Percentiles rank a stretch among this genome's conserved stretches.
These are phyloP conservation scores for Dolichoris vasculosae DNA, from an alignment of 1,140 invertebrate genomes.

Conservation along the genomic window DNA sequence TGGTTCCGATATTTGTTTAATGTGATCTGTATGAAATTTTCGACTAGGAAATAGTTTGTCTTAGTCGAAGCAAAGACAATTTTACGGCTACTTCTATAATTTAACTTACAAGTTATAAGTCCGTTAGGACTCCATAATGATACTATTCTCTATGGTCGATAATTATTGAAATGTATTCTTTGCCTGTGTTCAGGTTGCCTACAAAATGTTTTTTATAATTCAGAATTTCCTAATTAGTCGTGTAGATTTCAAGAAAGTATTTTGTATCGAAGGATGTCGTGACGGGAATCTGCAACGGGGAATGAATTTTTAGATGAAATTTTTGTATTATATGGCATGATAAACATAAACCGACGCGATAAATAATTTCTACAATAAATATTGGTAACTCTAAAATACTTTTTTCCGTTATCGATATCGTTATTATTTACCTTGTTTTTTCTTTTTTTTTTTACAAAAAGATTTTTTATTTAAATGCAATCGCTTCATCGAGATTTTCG, in stretches of 20 bases:
- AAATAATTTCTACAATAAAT: not conserved
- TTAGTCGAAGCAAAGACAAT: constrained; percentile 3
- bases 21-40: not conserved
- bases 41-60: constrained; percentile 3
- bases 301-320: not conserved
- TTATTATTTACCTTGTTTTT: not conserved
- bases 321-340: not conserved
- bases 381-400: not conserved
- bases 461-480: not conserved
- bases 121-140: not conserved
- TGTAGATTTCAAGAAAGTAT: constrained; percentile 1
- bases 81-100: not conserved
- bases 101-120: not conserved
- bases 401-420: constrained; percentile 1
- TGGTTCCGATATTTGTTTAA: constrained; percentile 18
- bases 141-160: not conserved
- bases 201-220: constrained; percentile 25
- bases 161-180: constrained; percentile 25
- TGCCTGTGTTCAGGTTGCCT: not conserved
- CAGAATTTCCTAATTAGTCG: constrained; percentile 8
- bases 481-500: not conserved
- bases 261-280: not conserved
- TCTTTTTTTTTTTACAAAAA: not conserved
- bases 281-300: not conserved
- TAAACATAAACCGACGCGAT: not conserved